phyloP scores from a whole-genome alignment of 2,888 invertebrate species.

The Cosmorhoe ocellata region DNA sequence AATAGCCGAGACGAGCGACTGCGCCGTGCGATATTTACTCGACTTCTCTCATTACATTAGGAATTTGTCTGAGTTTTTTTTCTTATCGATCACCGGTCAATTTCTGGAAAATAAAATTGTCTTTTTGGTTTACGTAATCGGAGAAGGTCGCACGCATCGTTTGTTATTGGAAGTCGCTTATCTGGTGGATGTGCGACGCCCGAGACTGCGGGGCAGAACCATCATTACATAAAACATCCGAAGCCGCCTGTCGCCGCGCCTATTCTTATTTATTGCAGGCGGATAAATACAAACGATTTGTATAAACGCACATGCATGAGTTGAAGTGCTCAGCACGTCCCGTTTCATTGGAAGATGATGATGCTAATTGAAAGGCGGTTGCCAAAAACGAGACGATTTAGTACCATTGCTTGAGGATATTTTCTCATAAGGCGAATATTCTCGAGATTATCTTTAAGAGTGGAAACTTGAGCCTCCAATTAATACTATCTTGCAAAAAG shows the following conservation, averaged over 20 bases:
- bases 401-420: slow-evolving; percentile 16
- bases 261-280: slow-evolving; percentile 33
- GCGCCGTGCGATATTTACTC: slow-evolving; percentile 67
- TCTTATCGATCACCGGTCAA: slow-evolving; percentile 62
- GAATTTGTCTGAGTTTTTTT: slow-evolving; percentile 59
- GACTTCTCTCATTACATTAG: slow-evolving; percentile 57
- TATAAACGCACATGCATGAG: slow-evolving; percentile 22
- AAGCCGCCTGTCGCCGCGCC: slow-evolving; percentile 35
- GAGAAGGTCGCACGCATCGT: slow-evolving; percentile 49
- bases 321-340: slow-evolving; percentile 18
- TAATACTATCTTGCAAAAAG: slow-evolving; percentile 2
- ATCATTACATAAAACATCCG: slow-evolving; percentile 56
- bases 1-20: slow-evolving; percentile 55
- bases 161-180: slow-evolving; percentile 58
- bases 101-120: slow-evolving; percentile 67
- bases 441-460: slow-evolving; percentile 10
- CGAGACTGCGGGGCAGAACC: slow-evolving; percentile 37
- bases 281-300: slow-evolving; percentile 29
- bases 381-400: slow-evolving; percentile 30
- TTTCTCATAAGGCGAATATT: slow-evolving; percentile 6
- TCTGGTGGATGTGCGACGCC: slow-evolving; percentile 39
- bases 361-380: slow-evolving; percentile 32
- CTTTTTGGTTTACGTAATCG: slow-evolving; percentile 70
- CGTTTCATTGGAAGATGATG: slow-evolving; percentile 30
- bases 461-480: slow-evolving; percentile 2